Evolutionary conservation across 2,113 vertebrate genomes (phyloP).

Genomic region (Oreotrochilus melanogaster): DNA sequence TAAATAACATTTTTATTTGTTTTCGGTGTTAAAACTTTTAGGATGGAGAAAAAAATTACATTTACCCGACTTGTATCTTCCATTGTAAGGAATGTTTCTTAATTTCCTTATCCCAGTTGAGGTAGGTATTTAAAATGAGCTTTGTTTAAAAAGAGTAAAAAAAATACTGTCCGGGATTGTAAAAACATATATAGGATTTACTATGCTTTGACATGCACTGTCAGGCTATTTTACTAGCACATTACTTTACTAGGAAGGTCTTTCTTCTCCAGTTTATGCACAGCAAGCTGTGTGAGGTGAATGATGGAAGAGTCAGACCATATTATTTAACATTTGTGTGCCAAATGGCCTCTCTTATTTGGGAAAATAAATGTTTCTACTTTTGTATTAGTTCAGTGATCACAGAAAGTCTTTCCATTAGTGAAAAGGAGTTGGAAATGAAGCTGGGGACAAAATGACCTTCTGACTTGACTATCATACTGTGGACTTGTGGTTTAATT

Average conservation of each 20-base stretch:
- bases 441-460: not conserved
- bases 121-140: not conserved
- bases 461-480: not conserved
- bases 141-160: not conserved
- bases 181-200: conserved; percentile 14
- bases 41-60: not conserved
- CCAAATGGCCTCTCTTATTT: conserved; percentile 12
- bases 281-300: conserved; percentile 17
- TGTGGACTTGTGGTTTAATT: not conserved
- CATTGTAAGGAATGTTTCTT: not conserved
- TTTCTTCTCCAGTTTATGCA: not conserved
- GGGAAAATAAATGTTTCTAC: not conserved
- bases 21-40: not conserved
- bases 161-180: not conserved
- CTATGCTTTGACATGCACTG: conserved; percentile 2
- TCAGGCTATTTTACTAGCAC: conserved; percentile 20
- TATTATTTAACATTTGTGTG: conserved; percentile 25
- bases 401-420: not conserved
- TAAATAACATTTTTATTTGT: not conserved
- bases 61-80: not conserved
- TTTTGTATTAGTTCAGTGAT: not conserved
- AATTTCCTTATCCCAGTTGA: not conserved
- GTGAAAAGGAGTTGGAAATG: not conserved
- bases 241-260: not conserved
- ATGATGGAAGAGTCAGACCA: not conserved